Evolutionary conservation across 2,797 vertebrate genomes (phyloP).

Genomic region (Etheostoma nigrum): DNA sequence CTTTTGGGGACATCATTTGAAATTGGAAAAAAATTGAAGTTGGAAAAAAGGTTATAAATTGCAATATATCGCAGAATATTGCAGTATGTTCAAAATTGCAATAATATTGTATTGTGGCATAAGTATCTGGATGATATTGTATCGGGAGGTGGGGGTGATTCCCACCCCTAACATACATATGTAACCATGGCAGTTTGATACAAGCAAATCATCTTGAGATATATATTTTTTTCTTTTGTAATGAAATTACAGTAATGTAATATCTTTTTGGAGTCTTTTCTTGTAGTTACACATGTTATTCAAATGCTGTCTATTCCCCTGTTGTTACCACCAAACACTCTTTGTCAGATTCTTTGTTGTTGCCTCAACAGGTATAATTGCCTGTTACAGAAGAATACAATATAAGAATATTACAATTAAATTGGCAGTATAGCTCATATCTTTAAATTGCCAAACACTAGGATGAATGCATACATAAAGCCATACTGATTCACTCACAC

Average conservation of each 20-base stretch:
- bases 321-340: constrained; percentile 22
- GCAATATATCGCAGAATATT: no score
- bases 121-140: no score
- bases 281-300: constrained; percentile 16
- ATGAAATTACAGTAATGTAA: neutral
- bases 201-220: neutral
- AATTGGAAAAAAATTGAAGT: no score
- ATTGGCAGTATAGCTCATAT: constrained; percentile 8
- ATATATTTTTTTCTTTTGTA: neutral
- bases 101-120: no score
- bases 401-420: constrained; percentile 2
- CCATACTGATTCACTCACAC: constrained; percentile 6
- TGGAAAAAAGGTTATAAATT: no score
- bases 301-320: constrained; percentile 26
- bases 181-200: constrained; percentile 4
- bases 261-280: constrained; percentile 5
- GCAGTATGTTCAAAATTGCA: no score
- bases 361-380: constrained; percentile 36
- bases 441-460: constrained; percentile 15
- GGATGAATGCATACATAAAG: constrained; percentile 14
- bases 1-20: no score
- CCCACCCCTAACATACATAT: neutral
- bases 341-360: constrained; percentile 41
- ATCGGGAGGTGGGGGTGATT: no score
- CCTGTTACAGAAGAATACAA: constrained; percentile 3